Base-by-base conservation (phyloP, 2,888 invertebrate genomes). In the Orthosia incerta region DNA sequence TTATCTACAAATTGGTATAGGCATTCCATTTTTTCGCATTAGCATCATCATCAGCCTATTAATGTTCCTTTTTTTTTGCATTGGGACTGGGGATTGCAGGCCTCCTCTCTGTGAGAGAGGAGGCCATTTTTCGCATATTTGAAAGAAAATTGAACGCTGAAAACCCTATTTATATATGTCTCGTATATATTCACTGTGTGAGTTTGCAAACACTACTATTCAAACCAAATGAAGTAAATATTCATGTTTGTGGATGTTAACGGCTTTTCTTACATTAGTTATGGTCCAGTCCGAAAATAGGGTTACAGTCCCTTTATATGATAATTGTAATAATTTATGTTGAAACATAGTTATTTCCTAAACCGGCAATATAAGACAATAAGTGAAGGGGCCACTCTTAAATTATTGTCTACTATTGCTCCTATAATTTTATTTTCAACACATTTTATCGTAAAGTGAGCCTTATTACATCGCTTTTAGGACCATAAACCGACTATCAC, bases 241-340 rank as follows among this genome's bases (percentile, higher is more conserved):
- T 57, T 63, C 67, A 80, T 46, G 59, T 72, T 26, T 56, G 53
- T 51, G 45, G 23, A 64, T 71, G 50, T 67, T 67, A 18, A 80
- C 55, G 59, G 55, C 59, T 31, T 55, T 46, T 31, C 74, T 64
- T n/a, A 31, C 20, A 80, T 64, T 63, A 67, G 74, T 53, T 57
- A 13, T n/a, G 51, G 77, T 4, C 45, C 50, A 46, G 26, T 53
- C 23, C 31, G 12, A 45, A 63, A 59, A 26, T 50, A 66, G 18
- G 45, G 23, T 12, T 13, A 18, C 45, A 23, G 55, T 31, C 45
- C 65, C 72, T 31, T 55, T 62, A 45, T 20, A 46, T 53, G 26
- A 15, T 48, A 39, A 31, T 57, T 31, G 18, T 74, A n/a, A 39
- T 48, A 53, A 60, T 50, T 50, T 64, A 68, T 50, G 50, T 59